Evolutionary conservation across 2,113 vertebrate species (phyloP).

Genomic region (Chaetodon trifascialis): DNA sequence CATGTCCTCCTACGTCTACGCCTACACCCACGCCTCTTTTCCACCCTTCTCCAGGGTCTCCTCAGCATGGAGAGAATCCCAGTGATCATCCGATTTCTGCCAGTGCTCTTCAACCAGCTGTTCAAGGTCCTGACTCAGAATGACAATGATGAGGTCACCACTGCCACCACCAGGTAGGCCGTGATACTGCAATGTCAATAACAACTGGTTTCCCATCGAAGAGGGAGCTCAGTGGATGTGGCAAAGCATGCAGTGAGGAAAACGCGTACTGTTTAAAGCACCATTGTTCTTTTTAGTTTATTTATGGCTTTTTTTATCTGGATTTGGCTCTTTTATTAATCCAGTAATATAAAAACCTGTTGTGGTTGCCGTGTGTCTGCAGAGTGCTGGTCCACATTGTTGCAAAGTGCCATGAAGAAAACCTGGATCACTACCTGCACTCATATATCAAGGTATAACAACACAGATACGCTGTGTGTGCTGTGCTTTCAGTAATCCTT

Average conservation of each 20-base stretch:
- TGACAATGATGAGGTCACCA: slow-evolving; percentile 90
- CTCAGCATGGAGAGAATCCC: slow-evolving; percentile 95
- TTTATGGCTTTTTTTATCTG: neutral
- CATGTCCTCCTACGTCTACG: slow-evolving; percentile 13
- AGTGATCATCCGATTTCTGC: slow-evolving; percentile 94
- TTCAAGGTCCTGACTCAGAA: slow-evolving; percentile 94
- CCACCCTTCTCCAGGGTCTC: slow-evolving; percentile 87
- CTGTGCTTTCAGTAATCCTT: neutral
- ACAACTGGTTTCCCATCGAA: neutral
- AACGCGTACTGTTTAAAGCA: neutral
- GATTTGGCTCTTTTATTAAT: neutral
- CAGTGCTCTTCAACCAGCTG: slow-evolving; percentile 96
- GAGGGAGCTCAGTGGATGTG: neutral
- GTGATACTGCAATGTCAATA: slow-evolving; percentile 9
- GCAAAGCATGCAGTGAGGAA: neutral
- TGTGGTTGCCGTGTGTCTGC: slow-evolving; percentile 53
- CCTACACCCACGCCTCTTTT: neutral
- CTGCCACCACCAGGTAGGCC: slow-evolving; percentile 91
- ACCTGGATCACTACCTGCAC: slow-evolving; percentile 90
- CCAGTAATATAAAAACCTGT: neutral
- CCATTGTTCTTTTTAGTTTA: neutral
- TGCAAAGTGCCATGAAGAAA: slow-evolving; percentile 95
- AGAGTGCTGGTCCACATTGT: slow-evolving; percentile 95
- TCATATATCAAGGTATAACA: slow-evolving; percentile 92
- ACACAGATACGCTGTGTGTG: neutral